phyloP scores from a whole-genome alignment of 37 sponge, comb jelly and placozoan genomes.

The Mnemiopsis leidyi region DNA sequence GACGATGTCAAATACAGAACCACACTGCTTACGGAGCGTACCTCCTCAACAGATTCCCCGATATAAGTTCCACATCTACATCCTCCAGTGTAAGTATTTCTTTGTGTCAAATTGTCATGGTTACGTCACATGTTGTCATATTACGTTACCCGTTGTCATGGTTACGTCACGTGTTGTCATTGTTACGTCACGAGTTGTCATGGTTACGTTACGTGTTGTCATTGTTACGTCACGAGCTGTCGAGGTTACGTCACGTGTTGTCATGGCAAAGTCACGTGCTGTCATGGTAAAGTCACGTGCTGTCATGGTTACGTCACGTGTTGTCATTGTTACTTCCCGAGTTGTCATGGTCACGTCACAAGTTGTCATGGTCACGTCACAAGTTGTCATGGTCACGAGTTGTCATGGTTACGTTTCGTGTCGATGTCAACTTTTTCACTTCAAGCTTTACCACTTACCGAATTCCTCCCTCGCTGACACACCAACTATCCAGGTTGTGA shows the following conservation, averaged over 20 bases:
- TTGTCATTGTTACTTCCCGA: background rate
- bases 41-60: conserved; percentile 29
- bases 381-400: background rate
- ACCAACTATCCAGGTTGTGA: conserved; percentile 23
- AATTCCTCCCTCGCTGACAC: no score
- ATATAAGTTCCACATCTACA: conserved; percentile 12
- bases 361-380: background rate
- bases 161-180: background rate
- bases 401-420: background rate
- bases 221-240: no score
- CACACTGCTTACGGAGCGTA: conserved; percentile 25
- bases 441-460: no score
- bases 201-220: background rate
- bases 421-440: no score
- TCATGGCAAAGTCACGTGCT: background rate
- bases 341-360: background rate
- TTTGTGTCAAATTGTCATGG: background rate
- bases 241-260: background rate
- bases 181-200: background rate
- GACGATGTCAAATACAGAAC: conserved; percentile 4
- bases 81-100: background rate
- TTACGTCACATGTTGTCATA: background rate
- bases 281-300: no score
- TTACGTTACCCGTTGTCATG: background rate
- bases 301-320: background rate